phyloP scores from a whole-genome alignment of 2,797 vertebrate species.

The Cygnus olor region DNA sequence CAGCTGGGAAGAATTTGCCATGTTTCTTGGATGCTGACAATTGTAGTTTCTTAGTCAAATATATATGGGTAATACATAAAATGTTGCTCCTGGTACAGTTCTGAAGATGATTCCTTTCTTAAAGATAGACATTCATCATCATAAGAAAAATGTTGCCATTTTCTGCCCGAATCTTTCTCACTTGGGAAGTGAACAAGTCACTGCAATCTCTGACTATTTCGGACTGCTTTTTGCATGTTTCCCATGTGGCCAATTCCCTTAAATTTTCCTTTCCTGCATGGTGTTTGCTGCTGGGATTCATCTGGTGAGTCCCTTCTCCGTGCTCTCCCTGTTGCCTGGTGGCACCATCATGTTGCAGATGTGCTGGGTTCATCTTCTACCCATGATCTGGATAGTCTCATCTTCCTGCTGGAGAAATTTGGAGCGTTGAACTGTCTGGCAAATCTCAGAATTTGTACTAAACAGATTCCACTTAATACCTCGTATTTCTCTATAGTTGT shows the following conservation, averaged over 20 bases:
- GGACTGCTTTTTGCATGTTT: not conserved
- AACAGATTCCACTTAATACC: conserved; percentile 19
- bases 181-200: not conserved
- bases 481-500: not conserved
- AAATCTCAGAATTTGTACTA: conserved; percentile 8
- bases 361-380: not conserved
- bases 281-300: not conserved
- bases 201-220: not conserved
- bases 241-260: not conserved
- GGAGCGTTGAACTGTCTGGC: conserved; percentile 6
- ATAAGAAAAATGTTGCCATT: not conserved
- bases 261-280: not conserved
- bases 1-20: conserved; percentile 63
- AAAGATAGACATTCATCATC: not conserved
- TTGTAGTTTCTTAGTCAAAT: conserved; percentile 39
- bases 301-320: not conserved
- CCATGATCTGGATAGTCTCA: not conserved
- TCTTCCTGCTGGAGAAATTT: not conserved
- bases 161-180: not conserved
- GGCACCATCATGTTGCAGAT: not conserved
- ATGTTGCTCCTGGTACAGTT: conserved; percentile 1
- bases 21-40: conserved; percentile 32
- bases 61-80: conserved; percentile 25
- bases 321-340: not conserved
- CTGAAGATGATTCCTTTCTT: not conserved